A percentile compares a stretch with the other conserved stretches of the same genome.
phyloP scores from a whole-genome alignment of 2,113 vertebrate genomes.

The Gila orcuttii region DNA sequence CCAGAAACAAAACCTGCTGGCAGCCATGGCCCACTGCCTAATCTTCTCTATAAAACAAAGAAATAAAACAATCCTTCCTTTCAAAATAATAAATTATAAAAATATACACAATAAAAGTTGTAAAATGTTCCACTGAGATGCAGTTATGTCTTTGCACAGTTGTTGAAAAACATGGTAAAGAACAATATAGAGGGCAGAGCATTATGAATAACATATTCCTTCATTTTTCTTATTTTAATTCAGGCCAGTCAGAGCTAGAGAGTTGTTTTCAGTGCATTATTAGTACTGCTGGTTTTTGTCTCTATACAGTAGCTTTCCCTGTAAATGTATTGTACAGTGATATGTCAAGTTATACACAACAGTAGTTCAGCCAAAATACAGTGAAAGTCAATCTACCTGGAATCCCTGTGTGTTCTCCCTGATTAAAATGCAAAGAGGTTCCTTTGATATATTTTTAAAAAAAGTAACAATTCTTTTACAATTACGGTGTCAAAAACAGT shows the following conservation, averaged over 20 bases:
- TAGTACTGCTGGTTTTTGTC: neutral
- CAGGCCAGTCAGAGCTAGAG: neutral
- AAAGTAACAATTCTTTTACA: neutral
- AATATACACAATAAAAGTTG: conserved; percentile 51
- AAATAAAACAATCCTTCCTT: conserved; percentile 55
- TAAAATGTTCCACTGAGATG: conserved; percentile 4
- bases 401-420: conserved; percentile 33
- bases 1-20: conserved; percentile 9
- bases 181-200: neutral
- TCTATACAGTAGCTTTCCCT: neutral
- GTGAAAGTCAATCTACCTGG: conserved; percentile 33
- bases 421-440: conserved; percentile 27
- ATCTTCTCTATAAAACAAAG: conserved; percentile 42
- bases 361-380: conserved; percentile 33
- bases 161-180: neutral
- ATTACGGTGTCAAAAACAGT: neutral
- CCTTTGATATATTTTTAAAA: neutral
- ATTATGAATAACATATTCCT: neutral
- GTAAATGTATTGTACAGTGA: neutral
- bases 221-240: neutral
- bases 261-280: neutral
- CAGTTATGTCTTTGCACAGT: conserved; percentile 24
- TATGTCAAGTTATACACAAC: conserved; percentile 1
- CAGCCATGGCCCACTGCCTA: conserved; percentile 20
- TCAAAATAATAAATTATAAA: conserved; percentile 70